Percentiles rank a stretch among this genome's conserved stretches.
phyloP scores from a whole-genome alignment of 2,888 invertebrate species.

The Ormyrus pomaceus region DNA sequence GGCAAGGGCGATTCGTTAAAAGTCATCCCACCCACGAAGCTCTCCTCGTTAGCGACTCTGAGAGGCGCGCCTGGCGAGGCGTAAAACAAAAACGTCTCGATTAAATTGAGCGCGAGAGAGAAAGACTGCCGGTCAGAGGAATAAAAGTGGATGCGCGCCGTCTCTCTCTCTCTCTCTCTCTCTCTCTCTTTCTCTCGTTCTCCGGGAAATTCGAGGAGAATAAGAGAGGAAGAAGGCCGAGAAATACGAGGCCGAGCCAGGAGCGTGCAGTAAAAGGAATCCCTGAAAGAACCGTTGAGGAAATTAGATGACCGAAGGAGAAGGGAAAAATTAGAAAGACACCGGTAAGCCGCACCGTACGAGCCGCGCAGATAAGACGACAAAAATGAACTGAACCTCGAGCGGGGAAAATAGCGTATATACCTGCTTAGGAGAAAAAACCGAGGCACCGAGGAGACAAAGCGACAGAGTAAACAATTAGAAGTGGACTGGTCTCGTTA shows the following conservation, averaged over 20 bases:
- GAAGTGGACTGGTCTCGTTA: slow-evolving; percentile 42
- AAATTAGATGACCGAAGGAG: slow-evolving; percentile 34
- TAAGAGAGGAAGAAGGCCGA: slow-evolving; percentile 16
- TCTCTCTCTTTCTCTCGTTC: neutral
- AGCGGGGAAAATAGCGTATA: neutral
- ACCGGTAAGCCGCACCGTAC: neutral
- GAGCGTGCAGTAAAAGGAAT: slow-evolving; percentile 20
- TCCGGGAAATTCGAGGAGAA: slow-evolving; percentile 55
- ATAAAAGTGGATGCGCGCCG: slow-evolving; percentile 25
- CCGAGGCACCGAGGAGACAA: slow-evolving; percentile 15
- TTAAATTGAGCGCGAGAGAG: slow-evolving; percentile 65
- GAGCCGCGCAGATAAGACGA: slow-evolving; percentile 21
- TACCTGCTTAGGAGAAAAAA: neutral
- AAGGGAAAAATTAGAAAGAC: slow-evolving; percentile 18
- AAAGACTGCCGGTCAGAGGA: neutral
- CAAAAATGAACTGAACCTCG: slow-evolving; percentile 4
- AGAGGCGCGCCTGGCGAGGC: slow-evolving; percentile 57
- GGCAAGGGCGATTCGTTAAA: slow-evolving; percentile 58
- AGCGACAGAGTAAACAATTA: slow-evolving; percentile 41
- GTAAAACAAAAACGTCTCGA: slow-evolving; percentile 67
- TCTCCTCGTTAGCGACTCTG: slow-evolving; percentile 63
- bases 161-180: neutral
- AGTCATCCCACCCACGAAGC: slow-evolving; percentile 59
- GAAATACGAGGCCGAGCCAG: slow-evolving; percentile 10
- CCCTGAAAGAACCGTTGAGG: neutral